Percentiles rank a stretch among this genome's conserved stretches.
These are phyloP conservation scores for Cotesia chilonis DNA, from an alignment of 1,140 invertebrate genomes.

Conservation along the genomic window DNA sequence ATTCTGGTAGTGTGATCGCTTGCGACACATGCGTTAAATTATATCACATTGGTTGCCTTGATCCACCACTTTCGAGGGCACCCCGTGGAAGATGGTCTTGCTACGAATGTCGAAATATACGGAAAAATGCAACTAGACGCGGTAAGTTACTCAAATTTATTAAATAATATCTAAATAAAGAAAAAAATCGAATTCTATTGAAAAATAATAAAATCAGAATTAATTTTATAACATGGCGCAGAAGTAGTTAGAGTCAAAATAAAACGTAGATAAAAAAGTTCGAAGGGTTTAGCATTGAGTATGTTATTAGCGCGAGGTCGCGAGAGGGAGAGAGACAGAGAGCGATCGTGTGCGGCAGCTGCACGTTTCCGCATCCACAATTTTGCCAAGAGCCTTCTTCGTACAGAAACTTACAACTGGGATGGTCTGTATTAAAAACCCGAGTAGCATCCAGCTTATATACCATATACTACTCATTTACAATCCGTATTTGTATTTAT, in stretches of 20 bases:
- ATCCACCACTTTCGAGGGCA: constrained; percentile 68
- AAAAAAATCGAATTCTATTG: no score
- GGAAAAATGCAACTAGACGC: constrained; percentile 49
- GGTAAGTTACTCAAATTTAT: constrained; percentile 45
- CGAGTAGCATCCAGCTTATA: constrained; percentile 12
- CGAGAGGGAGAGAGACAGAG: constrained; percentile 63
- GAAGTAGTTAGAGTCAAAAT: constrained; percentile 25
- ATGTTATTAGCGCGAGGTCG: constrained; percentile 59
- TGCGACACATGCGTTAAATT: constrained; percentile 69
- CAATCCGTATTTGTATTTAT: constrained; percentile 9
- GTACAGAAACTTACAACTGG: constrained; percentile 63
- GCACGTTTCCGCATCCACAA: constrained; percentile 68
- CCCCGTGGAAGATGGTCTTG: constrained; percentile 72
- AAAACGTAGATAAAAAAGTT: constrained; percentile 46
- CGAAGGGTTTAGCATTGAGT: constrained; percentile 56
- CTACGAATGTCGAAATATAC: constrained; percentile 64
- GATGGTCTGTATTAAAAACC: constrained; percentile 61
- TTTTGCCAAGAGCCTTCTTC: constrained; percentile 67
- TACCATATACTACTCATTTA: constrained; percentile 14
- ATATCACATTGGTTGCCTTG: constrained; percentile 71
- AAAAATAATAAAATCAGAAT: constrained; percentile 14
- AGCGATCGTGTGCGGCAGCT: constrained; percentile 65
- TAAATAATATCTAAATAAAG: constrained; percentile 5
- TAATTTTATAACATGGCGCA: constrained; percentile 4
- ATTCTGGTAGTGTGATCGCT: constrained; percentile 66